These are phyloP conservation scores for Corythoichthys intestinalis DNA, from an alignment of 2,113 vertebrate species.

Conservation along the genomic window DNA sequence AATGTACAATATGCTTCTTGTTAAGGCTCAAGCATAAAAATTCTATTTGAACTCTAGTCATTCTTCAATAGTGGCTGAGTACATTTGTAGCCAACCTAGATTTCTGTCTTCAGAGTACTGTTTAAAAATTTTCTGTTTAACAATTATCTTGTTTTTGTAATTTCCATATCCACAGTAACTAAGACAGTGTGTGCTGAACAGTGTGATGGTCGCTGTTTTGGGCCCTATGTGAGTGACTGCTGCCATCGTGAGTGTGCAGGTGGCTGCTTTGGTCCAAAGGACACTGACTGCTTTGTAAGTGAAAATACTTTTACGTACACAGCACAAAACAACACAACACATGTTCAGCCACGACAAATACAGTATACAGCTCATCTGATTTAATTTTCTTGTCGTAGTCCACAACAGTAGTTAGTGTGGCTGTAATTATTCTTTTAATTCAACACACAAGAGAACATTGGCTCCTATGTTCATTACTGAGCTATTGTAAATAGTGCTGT, in stretches of 20 bases:
- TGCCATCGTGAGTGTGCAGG: slow-evolving; percentile 97
- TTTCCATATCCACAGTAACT: slow-evolving; percentile 77
- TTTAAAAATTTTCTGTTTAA: neutral
- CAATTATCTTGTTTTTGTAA: slow-evolving; percentile 3
- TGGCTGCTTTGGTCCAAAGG: slow-evolving; percentile 93
- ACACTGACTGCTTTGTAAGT: slow-evolving; percentile 96
- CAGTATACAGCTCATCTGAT: neutral
- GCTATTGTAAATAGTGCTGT: neutral
- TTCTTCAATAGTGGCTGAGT: neutral
- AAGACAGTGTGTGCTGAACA: slow-evolving; percentile 96
- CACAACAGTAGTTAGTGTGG: neutral
- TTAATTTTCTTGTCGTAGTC: neutral
- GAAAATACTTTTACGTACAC: slow-evolving; percentile 4
- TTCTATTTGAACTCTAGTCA: neutral
- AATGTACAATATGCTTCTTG: neutral
- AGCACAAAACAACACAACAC: neutral
- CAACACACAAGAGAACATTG: neutral
- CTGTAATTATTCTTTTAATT: neutral
- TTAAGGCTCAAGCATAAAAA: neutral
- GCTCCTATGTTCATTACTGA: neutral
- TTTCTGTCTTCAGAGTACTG: neutral
- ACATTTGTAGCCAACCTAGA: neutral
- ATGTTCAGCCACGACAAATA: slow-evolving; percentile 3
- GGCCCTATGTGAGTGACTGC: slow-evolving; percentile 95
- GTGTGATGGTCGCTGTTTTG: slow-evolving; percentile 94